Evolutionary conservation across 2,888 invertebrate species (phyloP).

Genomic region (Flabesymbios commensalis): DNA sequence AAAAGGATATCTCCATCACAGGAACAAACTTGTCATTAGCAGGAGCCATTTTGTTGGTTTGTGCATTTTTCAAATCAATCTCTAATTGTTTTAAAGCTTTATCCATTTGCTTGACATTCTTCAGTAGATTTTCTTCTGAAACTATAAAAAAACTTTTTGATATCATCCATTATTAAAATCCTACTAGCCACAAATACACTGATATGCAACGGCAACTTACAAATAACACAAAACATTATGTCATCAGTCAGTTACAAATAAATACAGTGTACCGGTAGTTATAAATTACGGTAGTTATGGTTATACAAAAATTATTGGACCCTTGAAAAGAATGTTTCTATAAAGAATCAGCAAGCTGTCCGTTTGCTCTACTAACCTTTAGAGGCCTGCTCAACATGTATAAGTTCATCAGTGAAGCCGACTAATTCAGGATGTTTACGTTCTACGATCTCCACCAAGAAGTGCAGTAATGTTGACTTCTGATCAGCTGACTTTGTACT

Average conservation of each 20-base stretch:
- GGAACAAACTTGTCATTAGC: slow-evolving; percentile 76
- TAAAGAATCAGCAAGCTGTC: not conserved
- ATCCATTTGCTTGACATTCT: slow-evolving; percentile 76
- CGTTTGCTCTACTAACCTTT: slow-evolving; percentile 44
- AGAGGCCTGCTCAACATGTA: slow-evolving; percentile 87
- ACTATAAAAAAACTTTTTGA: slow-evolving; percentile 58
- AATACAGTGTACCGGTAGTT: not conserved
- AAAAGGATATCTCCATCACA: slow-evolving; percentile 83
- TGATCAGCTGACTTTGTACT: slow-evolving; percentile 85
- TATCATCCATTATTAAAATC: too few species aligned
- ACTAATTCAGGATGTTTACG: slow-evolving; percentile 84
- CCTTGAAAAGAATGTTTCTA: not conserved
- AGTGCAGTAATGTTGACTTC: slow-evolving; percentile 89
- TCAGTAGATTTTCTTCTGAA: slow-evolving; percentile 62
- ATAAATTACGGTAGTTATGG: not conserved
- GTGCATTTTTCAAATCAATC: slow-evolving; percentile 84
- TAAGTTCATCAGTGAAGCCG: slow-evolving; percentile 82
- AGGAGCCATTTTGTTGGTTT: slow-evolving; percentile 68
- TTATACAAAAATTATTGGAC: not conserved
- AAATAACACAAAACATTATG: too few species aligned
- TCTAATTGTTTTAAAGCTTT: slow-evolving; percentile 84
- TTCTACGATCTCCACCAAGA: slow-evolving; percentile 85
- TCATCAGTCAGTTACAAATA: too few species aligned
- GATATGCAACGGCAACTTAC: too few species aligned
- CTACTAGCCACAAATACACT: too few species aligned